A percentile compares a stretch with the other conserved stretches of the same genome.
Evolutionary conservation across 2,888 invertebrate genomes (phyloP).

Genomic region (Cepaea hortensis): DNA sequence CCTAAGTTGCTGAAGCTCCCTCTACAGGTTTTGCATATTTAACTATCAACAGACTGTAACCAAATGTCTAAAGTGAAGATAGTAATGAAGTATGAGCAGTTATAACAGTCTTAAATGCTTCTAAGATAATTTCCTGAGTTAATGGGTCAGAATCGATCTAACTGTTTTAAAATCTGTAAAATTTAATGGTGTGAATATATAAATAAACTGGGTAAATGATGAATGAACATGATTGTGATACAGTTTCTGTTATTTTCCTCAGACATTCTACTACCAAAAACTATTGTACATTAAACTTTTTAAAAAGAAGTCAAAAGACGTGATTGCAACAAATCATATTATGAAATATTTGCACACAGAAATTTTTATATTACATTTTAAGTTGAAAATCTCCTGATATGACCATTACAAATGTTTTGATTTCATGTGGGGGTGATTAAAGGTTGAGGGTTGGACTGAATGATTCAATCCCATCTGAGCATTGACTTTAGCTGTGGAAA

Average conservation of each 20-base stretch:
- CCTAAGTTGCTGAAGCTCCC: too few relatives aligned
- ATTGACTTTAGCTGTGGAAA: constrained; percentile 8
- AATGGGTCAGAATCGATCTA: too few relatives aligned
- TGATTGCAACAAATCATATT: neutral
- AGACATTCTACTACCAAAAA: neutral
- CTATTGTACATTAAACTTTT: neutral
- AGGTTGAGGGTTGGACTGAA: neutral
- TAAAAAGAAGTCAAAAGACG: neutral
- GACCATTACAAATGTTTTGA: constrained; percentile 22
- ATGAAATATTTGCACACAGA: neutral
- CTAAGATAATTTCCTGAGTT: too few relatives aligned
- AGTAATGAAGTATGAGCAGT: too few relatives aligned
- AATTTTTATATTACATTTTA: neutral
- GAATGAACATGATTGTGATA: too few relatives aligned
- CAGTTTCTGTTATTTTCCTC: neutral
- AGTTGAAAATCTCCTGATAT: neutral
- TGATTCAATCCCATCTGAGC: neutral
- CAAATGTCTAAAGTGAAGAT: too few relatives aligned
- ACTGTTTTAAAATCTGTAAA: too few relatives aligned
- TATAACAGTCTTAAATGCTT: too few relatives aligned
- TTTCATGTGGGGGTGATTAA: neutral
- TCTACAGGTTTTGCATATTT: too few relatives aligned
- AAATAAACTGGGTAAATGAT: too few relatives aligned
- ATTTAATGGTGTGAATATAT: too few relatives aligned
- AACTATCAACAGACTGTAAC: too few relatives aligned